Evolutionary conservation across 2,888 invertebrate species (phyloP), one percentile per base, ranked within the genome.

Genomic region (Prosapia bicincta): DNA sequence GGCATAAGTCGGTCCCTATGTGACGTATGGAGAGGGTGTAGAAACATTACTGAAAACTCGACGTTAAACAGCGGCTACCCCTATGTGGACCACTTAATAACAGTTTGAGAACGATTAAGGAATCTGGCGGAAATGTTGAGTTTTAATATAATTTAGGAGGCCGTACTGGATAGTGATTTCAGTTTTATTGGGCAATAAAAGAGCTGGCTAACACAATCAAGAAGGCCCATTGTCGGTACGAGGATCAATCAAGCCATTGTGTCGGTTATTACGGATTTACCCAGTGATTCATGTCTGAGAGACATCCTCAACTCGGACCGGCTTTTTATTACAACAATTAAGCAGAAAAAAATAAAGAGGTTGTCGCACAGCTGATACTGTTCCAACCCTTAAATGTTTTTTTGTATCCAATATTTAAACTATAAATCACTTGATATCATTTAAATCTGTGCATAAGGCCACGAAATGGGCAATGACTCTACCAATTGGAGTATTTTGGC

Each of bases 141-240:
- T 20, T 54, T 54, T 54, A 54, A 54, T 54, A 54, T 54, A 54
- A 54, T 54, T 54, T 54, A 54, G 54, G 20, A 54, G 54, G 20
- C n/a, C 54, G 54, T 20, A 20, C 20, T n/a, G 20, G 54, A 54
- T 54, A 72, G 72, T 72, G 72, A 72, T 72, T 72, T 72, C 72
- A 66, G 72, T 72, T 72, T 72, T 72, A 72, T 72, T 72, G 32
- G 72, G 66, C 72, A 72, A 72, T 72, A 72, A 72, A 72, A 66
- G 66, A 66, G 54, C 20, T 9, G 54, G 54, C 54, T 54, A 54
- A 54, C 54, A 54, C 54, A 54, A 54, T 54, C 54, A 54, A 54
- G 54, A 54, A 54, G 54, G n/a, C 20, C 54, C 20, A 54, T 54
- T 54, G 54, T 54, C 54, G 54, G 20, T 5, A 1, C 3, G 20